Conservation (phyloP, 2,797 vertebrate genomes). For the Arnoldichthys spilopterus region DNA sequence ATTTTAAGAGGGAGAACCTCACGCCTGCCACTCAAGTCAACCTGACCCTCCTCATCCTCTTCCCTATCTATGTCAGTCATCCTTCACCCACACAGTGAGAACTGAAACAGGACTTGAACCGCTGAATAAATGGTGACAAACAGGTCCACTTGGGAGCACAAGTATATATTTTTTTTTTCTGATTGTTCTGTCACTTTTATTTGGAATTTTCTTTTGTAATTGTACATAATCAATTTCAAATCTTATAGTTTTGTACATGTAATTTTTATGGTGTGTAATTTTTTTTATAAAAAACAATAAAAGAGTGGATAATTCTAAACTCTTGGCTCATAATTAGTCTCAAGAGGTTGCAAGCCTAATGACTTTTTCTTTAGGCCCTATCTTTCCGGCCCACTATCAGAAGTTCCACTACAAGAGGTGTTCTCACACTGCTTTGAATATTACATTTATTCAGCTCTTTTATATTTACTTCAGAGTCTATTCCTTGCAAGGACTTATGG, state of each 20-base stretch:
- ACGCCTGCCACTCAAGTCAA: conserved; percentile 33
- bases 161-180: conserved; percentile 20
- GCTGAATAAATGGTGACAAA: conserved; percentile 7
- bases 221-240: conserved; percentile 86
- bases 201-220: conserved; percentile 81
- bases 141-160: conserved; percentile 22
- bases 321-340: conserved; percentile 20
- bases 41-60: conserved; percentile 13
- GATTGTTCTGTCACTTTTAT: conserved; percentile 65
- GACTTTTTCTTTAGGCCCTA: neutral
- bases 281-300: conserved; percentile 56
- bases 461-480: neutral
- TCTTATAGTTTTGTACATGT: conserved; percentile 90
- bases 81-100: conserved; percentile 22
- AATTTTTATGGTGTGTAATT: conserved; percentile 86
- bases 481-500: neutral
- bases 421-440: neutral
- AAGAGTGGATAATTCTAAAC: conserved; percentile 23
- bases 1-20: conserved; percentile 31
- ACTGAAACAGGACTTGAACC: conserved; percentile 34
- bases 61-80: conserved; percentile 4
- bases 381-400: neutral
- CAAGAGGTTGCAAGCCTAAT: neutral
- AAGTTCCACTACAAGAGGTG: neutral
- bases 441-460: neutral